Evolutionary conservation across 2,888 invertebrate genomes (phyloP).

Genomic region (Macrophya annulata): DNA sequence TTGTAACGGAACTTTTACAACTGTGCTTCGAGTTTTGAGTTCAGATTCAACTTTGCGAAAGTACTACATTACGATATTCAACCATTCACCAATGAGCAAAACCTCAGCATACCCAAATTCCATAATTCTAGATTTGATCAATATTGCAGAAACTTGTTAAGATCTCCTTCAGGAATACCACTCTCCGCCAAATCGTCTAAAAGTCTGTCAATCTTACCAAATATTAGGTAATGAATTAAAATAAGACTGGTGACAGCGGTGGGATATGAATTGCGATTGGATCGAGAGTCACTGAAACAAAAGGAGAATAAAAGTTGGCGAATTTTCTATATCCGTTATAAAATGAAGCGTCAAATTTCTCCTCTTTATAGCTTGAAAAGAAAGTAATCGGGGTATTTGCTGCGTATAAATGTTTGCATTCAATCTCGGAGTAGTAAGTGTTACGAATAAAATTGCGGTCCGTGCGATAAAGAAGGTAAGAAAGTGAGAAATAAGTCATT

Average conservation of each 20-base stretch:
- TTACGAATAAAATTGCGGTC: conserved; percentile 6
- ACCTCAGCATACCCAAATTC: not conserved
- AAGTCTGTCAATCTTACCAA: not conserved
- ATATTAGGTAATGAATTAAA: not conserved
- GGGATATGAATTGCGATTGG: not conserved
- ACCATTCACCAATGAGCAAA: not conserved
- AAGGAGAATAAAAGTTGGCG: not conserved
- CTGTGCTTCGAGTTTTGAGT: not conserved
- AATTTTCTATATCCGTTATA: not conserved
- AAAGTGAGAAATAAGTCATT: conserved; percentile 36
- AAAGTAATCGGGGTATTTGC: not conserved
- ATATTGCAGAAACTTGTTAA: not conserved
- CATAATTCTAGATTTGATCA: not conserved
- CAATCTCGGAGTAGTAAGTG: conserved; percentile 3
- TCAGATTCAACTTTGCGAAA: not conserved
- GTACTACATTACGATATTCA: not conserved
- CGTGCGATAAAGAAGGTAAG: not conserved
- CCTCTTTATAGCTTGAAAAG: not conserved
- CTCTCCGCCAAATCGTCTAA: not conserved
- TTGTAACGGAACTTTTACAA: too few species aligned
- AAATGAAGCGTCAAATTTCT: conserved; percentile 18
- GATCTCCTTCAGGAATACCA: not conserved
- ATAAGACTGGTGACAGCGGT: conserved; percentile 29
- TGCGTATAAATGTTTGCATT: conserved; percentile 7
- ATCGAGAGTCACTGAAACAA: not conserved